Base-by-base conservation (phyloP, 2,888 invertebrate genomes). In the Ormyrus labotus region DNA sequence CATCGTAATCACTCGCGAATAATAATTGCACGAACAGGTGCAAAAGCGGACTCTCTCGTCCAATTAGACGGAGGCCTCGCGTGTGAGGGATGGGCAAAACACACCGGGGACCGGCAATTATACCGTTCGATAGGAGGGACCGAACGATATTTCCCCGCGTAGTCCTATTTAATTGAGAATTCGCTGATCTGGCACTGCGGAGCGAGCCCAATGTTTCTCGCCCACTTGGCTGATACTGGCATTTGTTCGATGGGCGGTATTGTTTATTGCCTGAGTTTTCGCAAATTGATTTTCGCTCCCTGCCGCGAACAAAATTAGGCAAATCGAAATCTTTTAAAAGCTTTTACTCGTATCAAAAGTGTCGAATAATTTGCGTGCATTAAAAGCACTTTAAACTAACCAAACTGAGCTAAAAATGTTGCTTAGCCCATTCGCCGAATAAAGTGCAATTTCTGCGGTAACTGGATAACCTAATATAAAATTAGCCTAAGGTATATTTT, bases 1-100 rank as follows among this genome's bases (percentile, higher is more conserved):
- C 68, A 34, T 34, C 78, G 80, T 84, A 84, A 84, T 84, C 83
- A 84, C 83, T 84, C 81, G 83, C 84, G 78, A 83, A 84, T 84
- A 85, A 85, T 83, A 83, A 83, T 83, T 78, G 77, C 77, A 68
- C 78, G 82, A 84, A 76, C 84, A 84, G 84, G 83, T 83, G 85
- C 82, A 83, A 83, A 81, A 79, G 76, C 80, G 57, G 9, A 60
- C 47, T 11, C 19, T 10, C 6, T 19, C 75, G 51, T 64, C 78
- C 75, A 78, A 77, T 76, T 77, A 76, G 77, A 70, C 34, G 19
- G 70, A 51, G 71, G 34, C 53, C 72, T 7, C 58, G 57, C 64
- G 78, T 51, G 34, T 34, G 4, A 34, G 34, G 3, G 34, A 34
- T 63, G 76, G 51, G 58, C 51, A 84, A 80, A 76, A 80, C 68